Conservation (phyloP, 2,888 invertebrate genomes). For the Camponotus fellah region DNA sequence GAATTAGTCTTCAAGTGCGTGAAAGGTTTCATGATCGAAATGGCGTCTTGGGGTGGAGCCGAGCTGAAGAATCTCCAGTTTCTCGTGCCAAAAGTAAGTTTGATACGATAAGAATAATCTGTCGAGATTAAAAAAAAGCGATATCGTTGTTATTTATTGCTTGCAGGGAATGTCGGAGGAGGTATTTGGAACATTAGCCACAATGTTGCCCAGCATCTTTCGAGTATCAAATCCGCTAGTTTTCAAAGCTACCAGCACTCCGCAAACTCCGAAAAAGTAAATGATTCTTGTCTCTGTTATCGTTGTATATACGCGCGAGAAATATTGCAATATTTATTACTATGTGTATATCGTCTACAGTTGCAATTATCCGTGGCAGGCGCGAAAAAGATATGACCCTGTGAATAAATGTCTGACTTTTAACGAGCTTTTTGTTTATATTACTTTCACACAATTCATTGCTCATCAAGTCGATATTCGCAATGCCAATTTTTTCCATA, state of each 20-base stretch:
- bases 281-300: constrained; percentile 59
- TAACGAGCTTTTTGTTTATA: constrained; percentile 65
- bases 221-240: constrained; percentile 97
- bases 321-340: constrained; percentile 68
- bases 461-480: constrained; percentile 37
- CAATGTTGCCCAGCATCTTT: constrained; percentile 97
- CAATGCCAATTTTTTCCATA: neutral
- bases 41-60: constrained; percentile 96
- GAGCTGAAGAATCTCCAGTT: constrained; percentile 96
- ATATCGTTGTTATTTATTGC: constrained; percentile 63
- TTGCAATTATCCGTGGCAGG: constrained; percentile 49
- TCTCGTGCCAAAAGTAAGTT: constrained; percentile 91
- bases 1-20: constrained; percentile 99
- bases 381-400: constrained; percentile 56
- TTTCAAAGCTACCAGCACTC: constrained; percentile 88
- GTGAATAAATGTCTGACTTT: constrained; percentile 70
- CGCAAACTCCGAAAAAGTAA: constrained; percentile 85
- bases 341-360: constrained; percentile 52
- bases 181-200: constrained; percentile 93
- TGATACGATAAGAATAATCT: constrained; percentile 19
- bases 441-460: constrained; percentile 63
- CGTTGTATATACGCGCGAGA: constrained; percentile 29
- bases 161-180: constrained; percentile 92
- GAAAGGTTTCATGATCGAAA: constrained; percentile 99
- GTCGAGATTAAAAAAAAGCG: neutral